Evolutionary conservation across 2,797 vertebrate species (phyloP).

Genomic region (Neosalanx taihuensis): DNA sequence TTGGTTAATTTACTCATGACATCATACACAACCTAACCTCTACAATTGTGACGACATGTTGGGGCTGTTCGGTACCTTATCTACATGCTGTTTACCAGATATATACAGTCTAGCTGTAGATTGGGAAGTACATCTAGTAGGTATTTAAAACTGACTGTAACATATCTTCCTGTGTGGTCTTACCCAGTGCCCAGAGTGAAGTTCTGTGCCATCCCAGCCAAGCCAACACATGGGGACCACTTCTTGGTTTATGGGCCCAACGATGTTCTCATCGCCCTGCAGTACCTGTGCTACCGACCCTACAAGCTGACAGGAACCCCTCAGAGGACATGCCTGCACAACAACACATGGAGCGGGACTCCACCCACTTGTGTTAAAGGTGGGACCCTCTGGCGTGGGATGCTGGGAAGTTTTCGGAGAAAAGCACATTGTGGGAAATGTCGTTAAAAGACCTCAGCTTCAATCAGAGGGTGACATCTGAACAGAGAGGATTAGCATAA

Average conservation of each 20-base stretch:
- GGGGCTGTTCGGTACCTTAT: too few relatives aligned
- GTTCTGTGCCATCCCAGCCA: slow-evolving; percentile 82
- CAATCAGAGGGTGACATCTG: background rate
- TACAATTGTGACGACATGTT: too few relatives aligned
- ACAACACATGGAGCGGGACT: slow-evolving; percentile 89
- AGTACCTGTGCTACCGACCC: slow-evolving; percentile 88
- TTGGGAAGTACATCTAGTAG: too few relatives aligned
- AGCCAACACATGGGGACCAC: slow-evolving; percentile 85
- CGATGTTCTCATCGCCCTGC: slow-evolving; percentile 82
- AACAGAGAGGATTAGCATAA: background rate
- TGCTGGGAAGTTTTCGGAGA: background rate
- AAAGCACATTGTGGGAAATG: too few relatives aligned
- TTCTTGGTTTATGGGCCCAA: slow-evolving; percentile 85
- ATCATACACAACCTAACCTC: too few relatives aligned
- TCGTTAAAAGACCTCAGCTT: too few relatives aligned
- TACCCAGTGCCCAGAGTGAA: slow-evolving; percentile 80
- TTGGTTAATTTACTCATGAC: too few relatives aligned
- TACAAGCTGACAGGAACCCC: slow-evolving; percentile 86
- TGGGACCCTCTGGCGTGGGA: slow-evolving; percentile 46
- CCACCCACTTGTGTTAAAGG: slow-evolving; percentile 90
- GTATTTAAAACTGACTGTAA: too few relatives aligned
- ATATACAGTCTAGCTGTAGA: too few relatives aligned
- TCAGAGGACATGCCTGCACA: slow-evolving; percentile 84
- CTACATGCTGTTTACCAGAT: too few relatives aligned
- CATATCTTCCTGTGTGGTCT: background rate